phyloP scores from a whole-genome alignment of 2,113 vertebrate genomes.

The Tamias sibiricus region DNA sequence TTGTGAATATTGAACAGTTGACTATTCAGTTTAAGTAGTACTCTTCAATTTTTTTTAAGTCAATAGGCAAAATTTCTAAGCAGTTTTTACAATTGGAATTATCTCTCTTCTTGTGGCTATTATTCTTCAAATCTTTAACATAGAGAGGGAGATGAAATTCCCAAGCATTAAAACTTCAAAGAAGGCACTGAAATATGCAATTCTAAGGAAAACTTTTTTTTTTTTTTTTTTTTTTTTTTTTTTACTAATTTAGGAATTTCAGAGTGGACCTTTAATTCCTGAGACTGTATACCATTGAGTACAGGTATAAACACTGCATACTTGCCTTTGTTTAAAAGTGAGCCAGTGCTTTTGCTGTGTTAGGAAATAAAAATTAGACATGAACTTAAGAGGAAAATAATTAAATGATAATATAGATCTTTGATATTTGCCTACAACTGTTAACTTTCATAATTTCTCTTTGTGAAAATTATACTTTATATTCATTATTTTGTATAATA shows the following conservation, averaged over 20 bases:
- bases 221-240: no score
- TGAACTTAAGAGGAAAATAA: conserved; percentile 42
- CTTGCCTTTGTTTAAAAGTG: conserved; percentile 43
- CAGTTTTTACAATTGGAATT: conserved; percentile 1
- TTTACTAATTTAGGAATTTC: conserved; percentile 49
- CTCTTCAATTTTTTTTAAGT: neutral
- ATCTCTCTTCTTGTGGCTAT: neutral
- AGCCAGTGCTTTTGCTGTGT: neutral
- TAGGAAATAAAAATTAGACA: conserved; percentile 45
- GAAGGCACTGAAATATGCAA: conserved; percentile 21
- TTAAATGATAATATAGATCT: neutral
- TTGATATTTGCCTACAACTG: conserved; percentile 32
- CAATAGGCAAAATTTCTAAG: conserved; percentile 8
- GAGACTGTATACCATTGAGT: neutral
- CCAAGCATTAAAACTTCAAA: conserved; percentile 8
- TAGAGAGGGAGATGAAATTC: conserved; percentile 22
- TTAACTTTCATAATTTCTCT: conserved; percentile 43
- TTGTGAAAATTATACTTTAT: conserved; percentile 52
- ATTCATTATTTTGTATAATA: conserved; percentile 10
- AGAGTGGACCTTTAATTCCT: neutral
- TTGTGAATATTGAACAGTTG: neutral
- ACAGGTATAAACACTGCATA: conserved; percentile 1
- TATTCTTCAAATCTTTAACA: conserved; percentile 19
- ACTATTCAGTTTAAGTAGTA: neutral
- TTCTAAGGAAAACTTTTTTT: neutral